Evolutionary conservation across 2,888 invertebrate species (phyloP), one percentile per base, ranked within the genome.

Genomic region (Mesodorylaimus sp.): DNA sequence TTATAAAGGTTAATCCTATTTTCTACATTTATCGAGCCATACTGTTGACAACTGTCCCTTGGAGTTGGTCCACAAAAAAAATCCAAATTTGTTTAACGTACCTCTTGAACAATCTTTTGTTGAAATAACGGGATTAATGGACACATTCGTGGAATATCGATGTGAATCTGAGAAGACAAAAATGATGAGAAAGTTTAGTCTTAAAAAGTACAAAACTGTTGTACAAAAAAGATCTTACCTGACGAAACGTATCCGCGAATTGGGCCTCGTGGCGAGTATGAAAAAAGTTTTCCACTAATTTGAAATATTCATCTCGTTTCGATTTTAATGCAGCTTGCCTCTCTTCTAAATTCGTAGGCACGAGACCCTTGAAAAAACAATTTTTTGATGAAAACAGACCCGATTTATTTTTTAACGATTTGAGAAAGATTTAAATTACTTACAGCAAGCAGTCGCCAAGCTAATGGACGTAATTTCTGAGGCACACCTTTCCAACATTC

Each of bases 121-220:
- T 97, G 93, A 70, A 97, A 97, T 57, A 97, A 74, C 29, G 88
- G 81, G 55, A 97, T 86, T 52, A 89, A 76, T 3, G 97, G 95
- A 67, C 91, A 93, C 97, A 97, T 97, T 64, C 97, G 76, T 50
- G 95, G 97, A 69, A 97, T 91, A 71, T 97, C 97, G 63, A 97
- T 97, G 70, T 93, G 91, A 70, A 97, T 97, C 78, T 80, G 72
- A 29, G n/a, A 36, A 36, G 36, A 10, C n/a, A 36, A 46, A 46
- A 38, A 7, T 23, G 10, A 38, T 39, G 10, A 13, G 36, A 36
- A 36, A 13, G 36, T 36, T 10, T n/a, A 36, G 36, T 16, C 36
- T 36, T 16, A 10, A 36, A 10, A 36, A n/a, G 36, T 36, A 10
- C 36, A 36, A 13, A 13, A 36, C n/a, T 36, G n/a, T n/a, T n/a